A percentile compares a stretch with the other conserved stretches of the same genome.
These are phyloP conservation scores for Callyntrura guangdongensis DNA, from an alignment of 2,888 invertebrate species.

Conservation along the genomic window DNA sequence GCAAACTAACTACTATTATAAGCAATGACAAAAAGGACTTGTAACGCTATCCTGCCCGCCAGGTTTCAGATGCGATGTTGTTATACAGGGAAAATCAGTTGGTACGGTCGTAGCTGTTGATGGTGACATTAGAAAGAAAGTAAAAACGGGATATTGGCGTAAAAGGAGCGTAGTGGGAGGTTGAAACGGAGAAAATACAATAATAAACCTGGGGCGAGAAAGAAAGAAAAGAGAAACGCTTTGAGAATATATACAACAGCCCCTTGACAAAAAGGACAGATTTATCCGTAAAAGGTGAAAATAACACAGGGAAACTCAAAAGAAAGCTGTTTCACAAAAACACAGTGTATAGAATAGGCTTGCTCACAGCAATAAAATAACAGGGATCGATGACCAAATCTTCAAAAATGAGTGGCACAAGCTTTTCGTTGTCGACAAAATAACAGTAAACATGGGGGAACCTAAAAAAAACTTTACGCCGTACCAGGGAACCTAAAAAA, in stretches of 20 bases:
- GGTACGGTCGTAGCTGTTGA: background rate
- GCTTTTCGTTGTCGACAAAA: constrained; percentile 34
- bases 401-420: constrained; percentile 71
- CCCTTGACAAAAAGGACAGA: background rate
- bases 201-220: constrained; percentile 18
- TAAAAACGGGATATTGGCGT: background rate
- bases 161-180: constrained; percentile 49
- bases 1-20: constrained; percentile 14
- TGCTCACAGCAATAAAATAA: constrained; percentile 1
- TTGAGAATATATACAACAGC: constrained; percentile 7
- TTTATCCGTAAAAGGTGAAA: background rate
- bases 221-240: background rate
- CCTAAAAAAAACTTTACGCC: background rate
- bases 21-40: constrained; percentile 7
- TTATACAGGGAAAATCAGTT: background rate
- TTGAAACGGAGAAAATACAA: constrained; percentile 53
- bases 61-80: background rate
- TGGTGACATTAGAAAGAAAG: constrained; percentile 27
- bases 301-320: constrained; percentile 5
- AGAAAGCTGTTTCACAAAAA: background rate
- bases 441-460: constrained; percentile 31
- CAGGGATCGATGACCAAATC: constrained; percentile 73
- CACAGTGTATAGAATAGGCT: background rate
- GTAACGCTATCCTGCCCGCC: background rate
- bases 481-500: background rate